Base-by-base conservation (phyloP, 1,140 invertebrate genomes). In the Whitmania pigra region DNA sequence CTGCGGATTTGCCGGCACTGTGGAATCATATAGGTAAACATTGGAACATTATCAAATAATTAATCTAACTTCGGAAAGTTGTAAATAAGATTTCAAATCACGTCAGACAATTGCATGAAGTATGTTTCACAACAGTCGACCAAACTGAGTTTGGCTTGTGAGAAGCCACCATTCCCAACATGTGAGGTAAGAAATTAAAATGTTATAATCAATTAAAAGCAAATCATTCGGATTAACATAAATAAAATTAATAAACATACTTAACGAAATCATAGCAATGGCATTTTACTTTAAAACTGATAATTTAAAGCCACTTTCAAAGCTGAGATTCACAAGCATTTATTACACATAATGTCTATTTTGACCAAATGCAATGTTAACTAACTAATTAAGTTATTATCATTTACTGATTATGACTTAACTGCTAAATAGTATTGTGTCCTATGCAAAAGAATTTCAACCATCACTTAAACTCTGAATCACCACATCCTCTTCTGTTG, bases 61-160 rank as follows among this genome's bases (percentile, higher is more conserved):
- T 57, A 57, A n/a, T 20, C 5, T 57, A 57, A 3, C 20, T 57
- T 57, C 20, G 2, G 54, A 5, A n/a, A 57, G 25, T 57, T 20
- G 20, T 57, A 57, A n/a, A 18, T 22, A 13, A 63, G 29, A 25
- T 63, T 63, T 18, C 29, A 63, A 63, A 63, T 63, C 22, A 25
- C 22, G 22, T 18, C 57, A 63, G 57, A 63, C 22, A 31, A 63
- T 7, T 63, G 57, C 18, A 22, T 63, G 57, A 63, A 63, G 29
- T 63, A 31, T 31, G 29, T 63, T 25, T 63, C 57, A 63, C 57
- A 63, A 17, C 22, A 25, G 22, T 25, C 29, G 18, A 63, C 57
- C 22, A 63, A 63, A 63, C 57, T 63, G 11, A n/a, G 57, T 20
- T 31, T 63, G 57, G 57, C 57, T 6, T 63, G 57, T 31, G 29